Evolutionary conservation across 2,888 invertebrate species (phyloP), one percentile per base, ranked within the genome.

Genomic region (Tetragonisca angustula): DNA sequence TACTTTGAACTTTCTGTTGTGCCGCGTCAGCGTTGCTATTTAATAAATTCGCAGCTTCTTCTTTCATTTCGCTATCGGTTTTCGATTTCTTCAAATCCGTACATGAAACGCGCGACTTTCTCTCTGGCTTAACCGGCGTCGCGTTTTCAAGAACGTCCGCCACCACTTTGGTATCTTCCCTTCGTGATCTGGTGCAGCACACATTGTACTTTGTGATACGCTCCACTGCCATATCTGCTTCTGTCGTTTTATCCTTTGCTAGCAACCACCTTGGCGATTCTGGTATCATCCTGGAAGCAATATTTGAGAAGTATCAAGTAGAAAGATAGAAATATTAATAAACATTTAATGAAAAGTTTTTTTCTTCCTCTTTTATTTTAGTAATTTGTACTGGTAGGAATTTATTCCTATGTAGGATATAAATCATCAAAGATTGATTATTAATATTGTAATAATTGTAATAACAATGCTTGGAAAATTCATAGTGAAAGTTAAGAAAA

Each of bases 261-360:
- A 93, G 70, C 4, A 95, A 83, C 95, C 95, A 95, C 67, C 93
- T 91, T 21, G 95, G 92, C 0, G 95, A 95, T 84, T 95, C 95
- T 5, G 95, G 95, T 72, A 95, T 92, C 5, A 94, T 89, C 94
- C 95, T 95, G 36, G 27, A 36, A 56, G 32, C 68, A 32, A 32
- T 59, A 21, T 52, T 2, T 52, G 19, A 11, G 9, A 43, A 43
- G 9, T 9, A 43, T 43, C 43, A 43, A 43, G 9, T 9, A 43
- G 43, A 43, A 43, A 11, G 9, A 43, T 43, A 43, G 11, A 43
- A 43, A 43, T 9, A 9, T 43, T 43, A 43, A 9, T 43, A 43
- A 43, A 9, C 64, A 50, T 32, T 32, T 32, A 32, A 32, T 3
- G 4, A 32, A 32, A 32, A 32, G 32, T 4, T 32, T 32, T 32